These are phyloP conservation scores for Scarus forsteni DNA, from an alignment of 2,797 vertebrate genomes.

Conservation along the genomic window DNA sequence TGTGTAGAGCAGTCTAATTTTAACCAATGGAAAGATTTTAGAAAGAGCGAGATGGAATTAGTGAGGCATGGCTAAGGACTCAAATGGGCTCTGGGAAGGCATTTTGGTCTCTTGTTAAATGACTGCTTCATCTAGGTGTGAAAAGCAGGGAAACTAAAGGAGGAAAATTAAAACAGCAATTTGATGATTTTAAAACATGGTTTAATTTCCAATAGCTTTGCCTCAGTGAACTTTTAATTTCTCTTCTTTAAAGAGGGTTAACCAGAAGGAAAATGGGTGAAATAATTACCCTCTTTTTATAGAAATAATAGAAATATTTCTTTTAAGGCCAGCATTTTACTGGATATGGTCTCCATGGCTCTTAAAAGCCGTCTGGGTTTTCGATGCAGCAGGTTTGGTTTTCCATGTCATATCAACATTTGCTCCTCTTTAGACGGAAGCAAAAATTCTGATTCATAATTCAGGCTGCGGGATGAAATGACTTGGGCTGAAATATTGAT, in stretches of 20 bases:
- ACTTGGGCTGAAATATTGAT: slow-evolving; percentile 82
- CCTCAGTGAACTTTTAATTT: slow-evolving; percentile 45
- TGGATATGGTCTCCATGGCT: slow-evolving; percentile 38
- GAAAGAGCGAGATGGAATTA: slow-evolving; percentile 89
- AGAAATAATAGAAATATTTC: slow-evolving; percentile 35
- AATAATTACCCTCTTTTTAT: slow-evolving; percentile 13
- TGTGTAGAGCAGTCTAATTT: slow-evolving; percentile 84
- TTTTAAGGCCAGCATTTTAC: slow-evolving; percentile 63
- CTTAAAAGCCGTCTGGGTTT: slow-evolving; percentile 37
- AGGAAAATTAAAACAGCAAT: slow-evolving; percentile 65
- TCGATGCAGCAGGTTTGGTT: slow-evolving; percentile 46
- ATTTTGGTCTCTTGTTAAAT: slow-evolving; percentile 78
- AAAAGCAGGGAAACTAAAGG: slow-evolving; percentile 51
- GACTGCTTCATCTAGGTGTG: slow-evolving; percentile 80
- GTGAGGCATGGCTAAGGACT: slow-evolving; percentile 86
- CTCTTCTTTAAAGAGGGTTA: slow-evolving; percentile 14
- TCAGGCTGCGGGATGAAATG: slow-evolving; percentile 75
- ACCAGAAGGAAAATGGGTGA: slow-evolving; percentile 16
- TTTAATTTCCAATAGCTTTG: slow-evolving; percentile 61
- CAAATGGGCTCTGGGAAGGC: slow-evolving; percentile 78
- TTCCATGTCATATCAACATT: slow-evolving; percentile 70
- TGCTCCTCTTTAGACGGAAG: slow-evolving; percentile 76
- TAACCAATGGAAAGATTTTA: slow-evolving; percentile 86
- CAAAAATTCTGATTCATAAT: slow-evolving; percentile 78
- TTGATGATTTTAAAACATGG: slow-evolving; percentile 61